Base-by-base conservation (phyloP, 2,113 vertebrate genomes). In the Odobenus rosmarus region DNA sequence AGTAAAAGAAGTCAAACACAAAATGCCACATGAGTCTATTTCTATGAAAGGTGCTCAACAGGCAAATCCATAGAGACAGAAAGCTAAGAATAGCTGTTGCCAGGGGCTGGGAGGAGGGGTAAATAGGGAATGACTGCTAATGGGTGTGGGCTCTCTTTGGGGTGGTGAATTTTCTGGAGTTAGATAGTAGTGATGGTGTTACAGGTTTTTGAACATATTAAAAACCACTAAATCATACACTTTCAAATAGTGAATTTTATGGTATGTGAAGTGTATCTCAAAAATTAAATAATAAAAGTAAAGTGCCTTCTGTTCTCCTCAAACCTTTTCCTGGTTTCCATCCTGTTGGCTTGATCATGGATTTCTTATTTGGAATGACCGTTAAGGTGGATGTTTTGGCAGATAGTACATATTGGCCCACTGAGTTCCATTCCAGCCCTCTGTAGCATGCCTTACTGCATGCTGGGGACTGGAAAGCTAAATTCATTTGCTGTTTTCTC, bases 231-330 rank as follows among this genome's bases (percentile, higher is more conserved):
- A 53, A 53, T 53, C 64, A n/a, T 23, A 5, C 2, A 36, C 33
- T 69, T 51, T 53, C 24, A 67, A 79, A 36, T 13, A 14, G 84
- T 16, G 12, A 69, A 9, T 67, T 69, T 86, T 87, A 74, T 84
- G 80, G 15, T 33, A 72, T 57, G 64, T 92, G 67, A 84, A 46
- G 49, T 61, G 15, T 57, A 55, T 84, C 69, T 84, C 57, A 90
- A 46, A 90, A 77, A 7, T 87, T 87, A 76, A 90, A 53, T 79
- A 59, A 59, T 85, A 55, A 76, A 95, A 76, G n/a, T 61, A 83
- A 80, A 31, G 12, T 88, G 53, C 55, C 46, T 92, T 74, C 36
- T 87, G 8, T 87, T 92, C 31, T 62, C 64, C 59, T 28, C 23
- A 72, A 81, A 92, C 21, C 36, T 62, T 82, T 71, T 62, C 42